These are phyloP conservation scores for Hymenochirus boettgeri DNA, from an alignment of 2,113 vertebrate genomes.

Conservation along the genomic window DNA sequence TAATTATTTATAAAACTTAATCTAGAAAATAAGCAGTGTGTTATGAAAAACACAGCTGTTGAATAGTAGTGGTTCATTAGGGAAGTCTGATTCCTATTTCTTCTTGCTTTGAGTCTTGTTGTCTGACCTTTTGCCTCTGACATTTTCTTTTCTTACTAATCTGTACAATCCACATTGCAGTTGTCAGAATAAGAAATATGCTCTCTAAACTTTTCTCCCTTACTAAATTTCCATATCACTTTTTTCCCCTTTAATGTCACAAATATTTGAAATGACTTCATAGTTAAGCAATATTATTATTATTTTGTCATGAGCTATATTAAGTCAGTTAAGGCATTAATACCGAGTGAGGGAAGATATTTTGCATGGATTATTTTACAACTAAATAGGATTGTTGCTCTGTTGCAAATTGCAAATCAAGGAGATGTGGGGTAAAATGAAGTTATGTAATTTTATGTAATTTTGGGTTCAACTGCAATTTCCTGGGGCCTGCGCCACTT, in stretches of 20 bases:
- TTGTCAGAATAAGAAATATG: constrained; percentile 39
- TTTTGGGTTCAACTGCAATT: no score
- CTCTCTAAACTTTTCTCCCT: constrained; percentile 25
- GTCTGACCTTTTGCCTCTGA: constrained; percentile 40
- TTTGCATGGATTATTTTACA: no score
- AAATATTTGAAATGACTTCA: background rate
- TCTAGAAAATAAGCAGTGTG: constrained; percentile 12
- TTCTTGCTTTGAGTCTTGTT: constrained; percentile 36
- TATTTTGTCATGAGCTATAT: no score
- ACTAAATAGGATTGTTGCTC: no score
- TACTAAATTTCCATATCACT: constrained; percentile 1
- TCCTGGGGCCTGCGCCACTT: no score
- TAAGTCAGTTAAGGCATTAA: no score
- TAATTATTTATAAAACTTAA: background rate
- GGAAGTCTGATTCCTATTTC: constrained; percentile 21
- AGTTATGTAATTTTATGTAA: no score
- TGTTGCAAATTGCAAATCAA: no score
- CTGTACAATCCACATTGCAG: constrained; percentile 39
- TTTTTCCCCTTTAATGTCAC: background rate
- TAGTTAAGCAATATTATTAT: no score
- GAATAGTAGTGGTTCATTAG: constrained; percentile 19
- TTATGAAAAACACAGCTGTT: constrained; percentile 23
- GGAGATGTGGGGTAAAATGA: no score
- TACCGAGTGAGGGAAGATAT: no score
- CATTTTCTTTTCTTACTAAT: constrained; percentile 38